These are phyloP conservation scores for Drosophila phalerata DNA, from an alignment of 2,888 invertebrate genomes.

Conservation along the genomic window DNA sequence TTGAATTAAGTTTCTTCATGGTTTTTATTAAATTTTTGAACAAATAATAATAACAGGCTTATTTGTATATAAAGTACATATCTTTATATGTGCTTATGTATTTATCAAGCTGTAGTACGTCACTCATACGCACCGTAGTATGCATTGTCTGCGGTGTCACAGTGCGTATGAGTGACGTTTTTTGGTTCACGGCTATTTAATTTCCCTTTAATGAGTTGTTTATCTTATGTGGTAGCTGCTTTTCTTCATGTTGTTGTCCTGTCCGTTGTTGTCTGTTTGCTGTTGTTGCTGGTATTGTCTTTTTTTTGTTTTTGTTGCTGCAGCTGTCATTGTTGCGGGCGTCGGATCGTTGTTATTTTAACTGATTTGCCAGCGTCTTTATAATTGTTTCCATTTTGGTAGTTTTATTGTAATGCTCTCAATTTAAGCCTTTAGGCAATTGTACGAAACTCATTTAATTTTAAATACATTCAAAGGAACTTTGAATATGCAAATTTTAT, in stretches of 20 bases:
- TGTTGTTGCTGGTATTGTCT: constrained; percentile 30
- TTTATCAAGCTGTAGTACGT: constrained; percentile 54
- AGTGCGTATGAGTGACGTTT: constrained; percentile 76
- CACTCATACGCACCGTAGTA: constrained; percentile 64
- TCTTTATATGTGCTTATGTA: constrained; percentile 10
- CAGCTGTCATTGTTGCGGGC: constrained; percentile 47
- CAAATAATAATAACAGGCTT: constrained; percentile 17
- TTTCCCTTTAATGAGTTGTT: constrained; percentile 75
- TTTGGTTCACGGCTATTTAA: constrained; percentile 69
- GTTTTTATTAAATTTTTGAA: constrained; percentile 7
- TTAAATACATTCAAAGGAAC: not conserved
- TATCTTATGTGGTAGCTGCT: constrained; percentile 40
- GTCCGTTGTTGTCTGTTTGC: not conserved
- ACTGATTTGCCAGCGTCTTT: constrained; percentile 50
- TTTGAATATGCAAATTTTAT: constrained; percentile 5
- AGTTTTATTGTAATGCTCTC: constrained; percentile 19
- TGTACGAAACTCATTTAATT: constrained; percentile 6
- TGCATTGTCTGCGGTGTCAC: constrained; percentile 37
- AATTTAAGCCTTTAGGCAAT: constrained; percentile 9
- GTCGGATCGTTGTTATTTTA: constrained; percentile 27
- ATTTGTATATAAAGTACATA: not conserved
- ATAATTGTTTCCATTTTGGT: constrained; percentile 13
- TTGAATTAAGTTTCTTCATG: constrained; percentile 2
- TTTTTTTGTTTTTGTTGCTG: constrained; percentile 13
- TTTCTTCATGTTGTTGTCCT: not conserved